Conservation (phyloP, 2,113 vertebrate species). For the Ictalurus furcatus region DNA sequence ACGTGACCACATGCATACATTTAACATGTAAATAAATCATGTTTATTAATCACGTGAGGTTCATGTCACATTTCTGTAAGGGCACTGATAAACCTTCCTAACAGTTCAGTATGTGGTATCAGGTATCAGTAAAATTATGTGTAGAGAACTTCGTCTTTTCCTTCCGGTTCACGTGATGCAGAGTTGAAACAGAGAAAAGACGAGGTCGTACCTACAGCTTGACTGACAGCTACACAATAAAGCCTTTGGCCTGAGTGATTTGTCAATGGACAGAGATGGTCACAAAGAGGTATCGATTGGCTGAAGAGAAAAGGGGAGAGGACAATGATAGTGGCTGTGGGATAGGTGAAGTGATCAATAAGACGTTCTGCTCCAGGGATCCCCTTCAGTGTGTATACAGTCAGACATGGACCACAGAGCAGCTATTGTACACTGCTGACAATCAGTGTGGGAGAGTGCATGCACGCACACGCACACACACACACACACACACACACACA, state of each 20-base stretch:
- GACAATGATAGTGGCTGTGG: constrained; percentile 71
- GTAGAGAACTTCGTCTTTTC: constrained; percentile 27
- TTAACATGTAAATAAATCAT: not conserved
- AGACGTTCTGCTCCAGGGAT: constrained; percentile 71
- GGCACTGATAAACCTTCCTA: not conserved
- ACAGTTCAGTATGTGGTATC: not conserved
- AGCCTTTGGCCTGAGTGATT: constrained; percentile 71
- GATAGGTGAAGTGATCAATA: constrained; percentile 74
- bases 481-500: constrained; percentile 27
- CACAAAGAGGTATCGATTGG: constrained; percentile 80
- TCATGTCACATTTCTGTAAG: not conserved
- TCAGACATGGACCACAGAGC: constrained; percentile 68
- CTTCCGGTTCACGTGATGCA: constrained; percentile 44
- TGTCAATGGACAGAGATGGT: constrained; percentile 72
- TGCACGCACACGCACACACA: constrained; percentile 18
- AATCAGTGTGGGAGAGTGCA: constrained; percentile 44
- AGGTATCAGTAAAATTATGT: not conserved
- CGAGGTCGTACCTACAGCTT: constrained; percentile 58
- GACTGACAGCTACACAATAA: constrained; percentile 74
- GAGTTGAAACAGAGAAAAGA: constrained; percentile 55
- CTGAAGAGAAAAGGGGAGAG: constrained; percentile 60
- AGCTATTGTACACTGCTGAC: constrained; percentile 70
- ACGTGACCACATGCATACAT: not conserved
- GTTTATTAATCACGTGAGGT: not conserved
- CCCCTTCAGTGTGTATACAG: constrained; percentile 72